These are phyloP conservation scores for Coenonympha arcania DNA, from an alignment of 2,888 invertebrate species.

Conservation along the genomic window DNA sequence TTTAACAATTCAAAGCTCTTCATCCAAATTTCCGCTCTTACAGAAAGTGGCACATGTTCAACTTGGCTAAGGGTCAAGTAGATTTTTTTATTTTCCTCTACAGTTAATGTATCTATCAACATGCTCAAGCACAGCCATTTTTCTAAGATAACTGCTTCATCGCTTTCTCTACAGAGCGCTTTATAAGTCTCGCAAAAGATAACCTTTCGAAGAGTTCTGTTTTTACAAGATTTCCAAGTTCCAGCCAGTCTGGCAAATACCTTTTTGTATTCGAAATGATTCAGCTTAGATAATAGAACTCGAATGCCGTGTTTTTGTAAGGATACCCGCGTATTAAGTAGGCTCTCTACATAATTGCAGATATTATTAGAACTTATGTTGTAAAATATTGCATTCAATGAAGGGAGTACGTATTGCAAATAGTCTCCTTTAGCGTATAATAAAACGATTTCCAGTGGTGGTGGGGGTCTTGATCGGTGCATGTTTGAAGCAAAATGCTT, in stretches of 20 bases:
- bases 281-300: slow-evolving; percentile 40
- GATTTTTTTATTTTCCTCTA: slow-evolving; percentile 46
- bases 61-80: slow-evolving; percentile 38
- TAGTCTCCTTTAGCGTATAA: slow-evolving; percentile 56
- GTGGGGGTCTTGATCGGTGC: slow-evolving; percentile 45
- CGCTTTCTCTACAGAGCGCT: slow-evolving; percentile 41
- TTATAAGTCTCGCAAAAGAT: slow-evolving; percentile 45
- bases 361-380: slow-evolving; percentile 39
- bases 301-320: slow-evolving; percentile 54
- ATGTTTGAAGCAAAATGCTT: slow-evolving; percentile 49
- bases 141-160: slow-evolving; percentile 31
- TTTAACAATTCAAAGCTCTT: slow-evolving; percentile 44
- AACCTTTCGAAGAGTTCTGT: slow-evolving; percentile 44
- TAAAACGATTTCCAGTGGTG: slow-evolving; percentile 39
- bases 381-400: slow-evolving; percentile 44
- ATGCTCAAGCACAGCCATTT: slow-evolving; percentile 43
- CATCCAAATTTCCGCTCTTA: slow-evolving; percentile 40
- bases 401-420: slow-evolving; percentile 48
- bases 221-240: slow-evolving; percentile 48
- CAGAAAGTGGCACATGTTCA: slow-evolving; percentile 35
- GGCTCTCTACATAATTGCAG: slow-evolving; percentile 33
- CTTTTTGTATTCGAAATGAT: slow-evolving; percentile 35
- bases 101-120: slow-evolving; percentile 46
- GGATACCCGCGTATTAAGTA: slow-evolving; percentile 48
- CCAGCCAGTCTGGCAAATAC: slow-evolving; percentile 39